Evolutionary conservation across 2,888 invertebrate genomes (phyloP).

Genomic region (Tridacna crocea): DNA sequence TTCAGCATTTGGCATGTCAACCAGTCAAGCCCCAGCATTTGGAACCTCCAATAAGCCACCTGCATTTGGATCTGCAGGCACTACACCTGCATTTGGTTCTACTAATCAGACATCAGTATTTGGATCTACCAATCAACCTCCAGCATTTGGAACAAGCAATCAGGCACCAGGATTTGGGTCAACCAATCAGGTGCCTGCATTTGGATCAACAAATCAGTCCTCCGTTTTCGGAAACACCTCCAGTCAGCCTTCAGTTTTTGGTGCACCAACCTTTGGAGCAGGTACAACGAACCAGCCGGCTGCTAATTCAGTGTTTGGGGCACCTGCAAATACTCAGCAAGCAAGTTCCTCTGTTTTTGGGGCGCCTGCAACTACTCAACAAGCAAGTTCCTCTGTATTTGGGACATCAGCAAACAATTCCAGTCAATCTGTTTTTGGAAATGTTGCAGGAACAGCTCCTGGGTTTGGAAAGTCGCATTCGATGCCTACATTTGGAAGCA

Average conservation of each 20-base stretch:
- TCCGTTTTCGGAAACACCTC: conserved; percentile 24
- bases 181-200: conserved; percentile 40
- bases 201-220: conserved; percentile 23
- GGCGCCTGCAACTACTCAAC: conserved; percentile 8
- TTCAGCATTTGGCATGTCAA: conserved; percentile 48
- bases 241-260: conserved; percentile 10
- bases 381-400: conserved; percentile 40
- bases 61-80: conserved; percentile 55
- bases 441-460: conserved; percentile 25
- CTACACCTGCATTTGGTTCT: conserved; percentile 38
- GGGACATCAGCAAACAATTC: conserved; percentile 36
- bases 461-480: conserved; percentile 56
- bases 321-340: conserved; percentile 9
- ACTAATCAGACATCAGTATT: conserved; percentile 38
- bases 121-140: conserved; percentile 43
- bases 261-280: conserved; percentile 18
- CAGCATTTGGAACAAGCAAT: conserved; percentile 42
- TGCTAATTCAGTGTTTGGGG: conserved; percentile 23
- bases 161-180: conserved; percentile 44
- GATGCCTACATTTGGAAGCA: conserved; percentile 54
- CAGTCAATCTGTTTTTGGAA: conserved; percentile 46
- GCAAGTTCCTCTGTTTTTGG: conserved; percentile 24
- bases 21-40: conserved; percentile 48
- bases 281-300: neutral
- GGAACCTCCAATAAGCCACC: conserved; percentile 44